Evolutionary conservation across 2,113 vertebrate species (phyloP).

Genomic region (Sus scrofa): T2T-Sscrofa CM000830.6:76908501-76909000

Average conservation of each 20-base stretch:
- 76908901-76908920: neutral
- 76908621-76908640: constrained; percentile 6
- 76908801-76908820: neutral
- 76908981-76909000: no score
- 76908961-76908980: no score
- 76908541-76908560: neutral
- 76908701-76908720: neutral
- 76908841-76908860: neutral
- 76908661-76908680: neutral
- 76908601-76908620: neutral
- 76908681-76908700: constrained; percentile 29
- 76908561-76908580: constrained; percentile 7
- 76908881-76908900: neutral
- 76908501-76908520: neutral
- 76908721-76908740: neutral
- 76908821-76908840: neutral
- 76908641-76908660: neutral
- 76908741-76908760: neutral
- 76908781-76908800: neutral
- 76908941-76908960: no score
- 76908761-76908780: neutral
- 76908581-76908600: neutral
- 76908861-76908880: neutral
- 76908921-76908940: no score
- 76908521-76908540: neutral